These are phyloP conservation scores for Sigmodon hispidus DNA, from an alignment of 2,113 vertebrate genomes.

Conservation along the genomic window DNA sequence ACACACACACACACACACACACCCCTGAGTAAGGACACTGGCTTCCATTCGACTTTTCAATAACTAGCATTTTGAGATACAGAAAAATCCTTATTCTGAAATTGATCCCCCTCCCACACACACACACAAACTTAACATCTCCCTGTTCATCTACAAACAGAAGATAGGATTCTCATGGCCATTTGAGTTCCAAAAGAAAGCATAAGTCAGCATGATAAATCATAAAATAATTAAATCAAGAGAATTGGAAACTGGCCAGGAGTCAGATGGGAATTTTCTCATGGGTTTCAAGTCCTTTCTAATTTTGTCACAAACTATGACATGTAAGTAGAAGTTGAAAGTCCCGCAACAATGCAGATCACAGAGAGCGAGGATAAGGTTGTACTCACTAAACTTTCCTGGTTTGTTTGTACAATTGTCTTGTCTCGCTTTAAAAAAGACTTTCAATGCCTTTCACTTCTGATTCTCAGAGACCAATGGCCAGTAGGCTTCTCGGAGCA, in stretches of 20 bases:
- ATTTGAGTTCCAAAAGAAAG: background rate
- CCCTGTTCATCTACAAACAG: background rate
- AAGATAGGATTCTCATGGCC: background rate
- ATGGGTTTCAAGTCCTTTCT: background rate
- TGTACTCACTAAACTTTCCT: background rate
- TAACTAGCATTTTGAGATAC: background rate
- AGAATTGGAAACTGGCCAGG: background rate
- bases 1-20: background rate
- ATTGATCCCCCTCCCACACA: background rate
- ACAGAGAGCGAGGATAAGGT: background rate
- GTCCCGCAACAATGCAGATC: background rate
- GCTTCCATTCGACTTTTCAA: background rate
- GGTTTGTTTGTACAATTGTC: background rate
- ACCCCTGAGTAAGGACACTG: background rate
- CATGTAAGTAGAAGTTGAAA: background rate
- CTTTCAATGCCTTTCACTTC: background rate
- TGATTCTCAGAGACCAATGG: background rate
- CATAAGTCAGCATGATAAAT: background rate
- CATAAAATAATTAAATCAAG: conserved; percentile 1
- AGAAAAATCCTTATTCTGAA: background rate
- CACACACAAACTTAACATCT: background rate
- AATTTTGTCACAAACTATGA: conserved; percentile 10
- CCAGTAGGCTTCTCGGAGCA: background rate
- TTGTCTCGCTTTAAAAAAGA: background rate
- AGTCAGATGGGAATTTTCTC: background rate